These are phyloP conservation scores for Odontomachus brunneus DNA, from an alignment of 1,140 invertebrate genomes.

Conservation along the genomic window DNA sequence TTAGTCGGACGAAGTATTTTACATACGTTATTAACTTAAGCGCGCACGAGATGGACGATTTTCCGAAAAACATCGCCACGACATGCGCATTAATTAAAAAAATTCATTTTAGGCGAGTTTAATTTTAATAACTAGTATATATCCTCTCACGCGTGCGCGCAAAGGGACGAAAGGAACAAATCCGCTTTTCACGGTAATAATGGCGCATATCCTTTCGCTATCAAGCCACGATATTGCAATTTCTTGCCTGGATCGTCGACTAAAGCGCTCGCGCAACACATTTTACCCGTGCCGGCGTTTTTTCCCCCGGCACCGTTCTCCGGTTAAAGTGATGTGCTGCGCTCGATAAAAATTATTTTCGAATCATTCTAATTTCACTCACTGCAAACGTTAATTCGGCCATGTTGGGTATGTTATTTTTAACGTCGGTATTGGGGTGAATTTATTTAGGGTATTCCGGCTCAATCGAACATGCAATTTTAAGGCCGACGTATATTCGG, in stretches of 20 bases:
- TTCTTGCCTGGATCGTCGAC: constrained; percentile 58
- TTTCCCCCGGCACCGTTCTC: constrained; percentile 8
- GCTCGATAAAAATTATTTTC: constrained; percentile 39
- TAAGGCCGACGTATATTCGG: background rate
- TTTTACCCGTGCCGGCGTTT: constrained; percentile 19
- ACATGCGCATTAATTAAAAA: background rate
- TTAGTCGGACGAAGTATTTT: background rate
- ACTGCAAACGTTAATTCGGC: background rate
- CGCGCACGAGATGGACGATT: background rate
- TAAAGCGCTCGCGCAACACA: constrained; percentile 44
- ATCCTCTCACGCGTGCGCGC: constrained; percentile 1
- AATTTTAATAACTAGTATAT: constrained; percentile 43
- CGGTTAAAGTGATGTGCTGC: constrained; percentile 4
- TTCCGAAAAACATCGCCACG: constrained; percentile 1
- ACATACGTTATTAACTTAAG: constrained; percentile 7
- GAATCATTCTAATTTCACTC: constrained; percentile 30
- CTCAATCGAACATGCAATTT: background rate
- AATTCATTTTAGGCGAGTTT: constrained; percentile 19
- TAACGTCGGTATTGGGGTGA: no score
- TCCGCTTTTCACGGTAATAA: constrained; percentile 61
- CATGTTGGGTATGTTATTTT: background rate
- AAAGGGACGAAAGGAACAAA: constrained; percentile 52
- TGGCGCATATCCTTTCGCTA: constrained; percentile 60
- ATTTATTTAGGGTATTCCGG: no score
- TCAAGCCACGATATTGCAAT: constrained; percentile 60